These are phyloP conservation scores for Lutraria lutraria DNA, from an alignment of 2,888 invertebrate genomes.

Conservation along the genomic window DNA sequence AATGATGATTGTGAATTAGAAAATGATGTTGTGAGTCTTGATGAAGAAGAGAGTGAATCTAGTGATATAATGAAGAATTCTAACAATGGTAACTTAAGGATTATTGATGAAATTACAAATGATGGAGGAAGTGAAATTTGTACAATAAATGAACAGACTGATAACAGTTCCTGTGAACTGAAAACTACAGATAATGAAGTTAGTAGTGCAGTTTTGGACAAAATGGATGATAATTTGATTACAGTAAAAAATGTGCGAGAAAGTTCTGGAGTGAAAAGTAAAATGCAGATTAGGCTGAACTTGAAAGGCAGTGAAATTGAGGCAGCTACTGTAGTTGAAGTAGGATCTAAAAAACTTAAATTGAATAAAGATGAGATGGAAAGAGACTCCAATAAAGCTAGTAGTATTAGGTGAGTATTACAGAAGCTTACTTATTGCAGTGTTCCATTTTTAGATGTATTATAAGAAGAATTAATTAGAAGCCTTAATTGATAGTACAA, in stretches of 20 bases:
- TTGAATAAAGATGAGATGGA: neutral
- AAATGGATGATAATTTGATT: neutral
- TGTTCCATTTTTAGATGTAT: neutral
- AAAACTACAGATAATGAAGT: neutral
- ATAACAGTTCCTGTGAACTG: neutral
- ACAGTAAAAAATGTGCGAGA: neutral
- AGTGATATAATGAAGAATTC: neutral
- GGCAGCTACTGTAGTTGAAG: neutral
- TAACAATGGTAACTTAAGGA: neutral
- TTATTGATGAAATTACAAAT: neutral
- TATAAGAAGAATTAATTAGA: neutral
- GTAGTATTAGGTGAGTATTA: neutral
- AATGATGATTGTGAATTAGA: neutral
- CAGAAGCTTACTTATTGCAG: neutral
- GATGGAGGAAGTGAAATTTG: neutral
- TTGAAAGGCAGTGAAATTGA: constrained; percentile 5
- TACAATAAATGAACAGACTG: neutral
- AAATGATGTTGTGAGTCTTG: neutral
- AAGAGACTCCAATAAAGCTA: neutral
- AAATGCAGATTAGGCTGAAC: constrained; percentile 11
- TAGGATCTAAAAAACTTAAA: neutral
- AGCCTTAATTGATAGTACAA: neutral
- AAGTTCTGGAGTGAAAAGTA: neutral
- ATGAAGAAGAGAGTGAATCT: neutral
- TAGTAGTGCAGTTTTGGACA: neutral